Evolutionary conservation across 2,888 invertebrate species (phyloP).

Genomic region (Orchesella flavescens): DNA sequence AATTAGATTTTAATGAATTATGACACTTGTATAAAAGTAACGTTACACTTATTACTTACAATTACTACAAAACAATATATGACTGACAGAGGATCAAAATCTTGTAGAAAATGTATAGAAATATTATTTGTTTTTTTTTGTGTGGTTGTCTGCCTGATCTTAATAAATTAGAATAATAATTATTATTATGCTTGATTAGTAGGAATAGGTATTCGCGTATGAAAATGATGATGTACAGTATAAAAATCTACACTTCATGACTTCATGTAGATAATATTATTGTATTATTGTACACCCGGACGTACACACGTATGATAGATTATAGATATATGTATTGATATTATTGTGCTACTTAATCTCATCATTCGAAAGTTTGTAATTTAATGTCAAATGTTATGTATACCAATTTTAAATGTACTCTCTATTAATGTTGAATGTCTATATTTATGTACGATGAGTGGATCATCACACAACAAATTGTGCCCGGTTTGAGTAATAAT

Average conservation of each 20-base stretch:
- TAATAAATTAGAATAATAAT: no score
- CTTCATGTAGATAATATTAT: no score
- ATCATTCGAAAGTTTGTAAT: not conserved
- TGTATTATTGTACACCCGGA: no score
- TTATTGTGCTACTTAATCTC: not conserved
- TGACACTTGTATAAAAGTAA: not conserved
- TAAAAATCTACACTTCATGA: not conserved
- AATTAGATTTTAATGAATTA: no score
- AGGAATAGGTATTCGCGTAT: not conserved
- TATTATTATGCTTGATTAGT: not conserved
- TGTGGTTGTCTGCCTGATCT: not conserved
- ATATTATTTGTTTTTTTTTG: not conserved
- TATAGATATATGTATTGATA: not conserved
- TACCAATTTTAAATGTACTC: not conserved
- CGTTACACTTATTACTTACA: not conserved
- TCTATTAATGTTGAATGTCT: not conserved
- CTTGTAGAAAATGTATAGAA: not conserved
- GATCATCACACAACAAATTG: not conserved
- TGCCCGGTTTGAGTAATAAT: constrained; percentile 10
- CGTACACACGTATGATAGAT: no score
- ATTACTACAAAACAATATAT: not conserved
- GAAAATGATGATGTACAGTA: not conserved
- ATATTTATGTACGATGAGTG: not conserved
- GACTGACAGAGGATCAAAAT: constrained; percentile 30
- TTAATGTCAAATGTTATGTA: not conserved